These are phyloP conservation scores for Butastur rufipennis DNA, from an alignment of 2,113 vertebrate genomes.

Conservation along the genomic window DNA sequence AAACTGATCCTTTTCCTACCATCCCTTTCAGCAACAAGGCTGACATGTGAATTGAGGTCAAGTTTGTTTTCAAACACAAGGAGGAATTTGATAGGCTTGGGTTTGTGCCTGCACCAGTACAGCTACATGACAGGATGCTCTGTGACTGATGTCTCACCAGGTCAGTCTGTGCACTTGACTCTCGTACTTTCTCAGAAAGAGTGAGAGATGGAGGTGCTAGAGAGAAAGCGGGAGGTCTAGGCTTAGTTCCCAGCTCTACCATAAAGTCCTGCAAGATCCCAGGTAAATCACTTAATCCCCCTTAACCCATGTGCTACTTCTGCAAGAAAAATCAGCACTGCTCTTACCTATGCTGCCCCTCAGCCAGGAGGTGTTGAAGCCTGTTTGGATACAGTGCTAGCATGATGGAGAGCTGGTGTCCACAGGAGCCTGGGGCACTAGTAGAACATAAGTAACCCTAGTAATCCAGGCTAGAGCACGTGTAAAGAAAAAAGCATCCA, in stretches of 20 bases:
- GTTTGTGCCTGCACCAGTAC: background rate
- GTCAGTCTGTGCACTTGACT: background rate
- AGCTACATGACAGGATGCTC: background rate
- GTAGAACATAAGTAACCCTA: background rate
- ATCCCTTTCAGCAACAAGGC: background rate
- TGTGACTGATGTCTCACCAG: background rate
- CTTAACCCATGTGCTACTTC: background rate
- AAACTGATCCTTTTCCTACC: background rate
- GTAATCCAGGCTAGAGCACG: accelerated
- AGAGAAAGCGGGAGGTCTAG: background rate
- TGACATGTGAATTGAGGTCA: background rate
- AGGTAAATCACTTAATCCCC: background rate
- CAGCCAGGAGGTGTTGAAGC: background rate
- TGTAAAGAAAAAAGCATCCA: background rate
- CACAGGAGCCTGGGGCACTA: background rate
- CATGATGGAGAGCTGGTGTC: background rate
- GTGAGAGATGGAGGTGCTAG: accelerated
- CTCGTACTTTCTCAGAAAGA: background rate
- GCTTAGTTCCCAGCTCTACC: background rate
- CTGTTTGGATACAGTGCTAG: background rate
- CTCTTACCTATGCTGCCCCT: background rate
- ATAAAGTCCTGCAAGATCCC: background rate
- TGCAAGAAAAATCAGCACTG: accelerated
- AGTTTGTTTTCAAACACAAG: background rate
- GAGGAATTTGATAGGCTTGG: background rate